Evolutionary conservation across 2,797 vertebrate species (phyloP), one percentile per base, ranked within the genome.

Genomic region (Loris lydekkerianus): DNA sequence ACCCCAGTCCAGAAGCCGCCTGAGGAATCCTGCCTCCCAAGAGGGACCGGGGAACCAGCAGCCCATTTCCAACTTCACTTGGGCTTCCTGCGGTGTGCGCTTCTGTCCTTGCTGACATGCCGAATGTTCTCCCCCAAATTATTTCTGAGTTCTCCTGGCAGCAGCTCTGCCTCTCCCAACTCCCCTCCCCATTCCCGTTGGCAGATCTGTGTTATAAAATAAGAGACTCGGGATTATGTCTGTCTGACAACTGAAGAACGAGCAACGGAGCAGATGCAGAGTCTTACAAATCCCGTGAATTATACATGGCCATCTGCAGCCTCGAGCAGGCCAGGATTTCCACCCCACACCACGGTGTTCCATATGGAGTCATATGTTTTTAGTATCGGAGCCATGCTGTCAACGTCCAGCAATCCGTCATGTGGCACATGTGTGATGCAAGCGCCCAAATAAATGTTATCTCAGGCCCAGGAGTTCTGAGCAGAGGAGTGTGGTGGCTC

Each of bases 281-380:
- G 23, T 84, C 97, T 95, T 76, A 83, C 92, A 97, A 94, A 97
- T 10, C 72, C 34, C 80, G 96, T 97, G 97, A 97, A 98, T 78
- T 97, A 93, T 97, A 88, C 97, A 96, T 97, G 85, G 84, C 97
- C 98, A 98, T 97, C 98, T 98, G 98, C 97, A 97, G 95, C 96
- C 96, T 21, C 17, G 75, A 65, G 91, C 94, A 89, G 91, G 88
- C 97, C 97, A 97, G 95, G 93, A 95, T 89, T 85, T 61, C 94
- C 89, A 76, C 91, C 97, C 93, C 89, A 40, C 91, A 75, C 95
- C 93, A 46, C 91, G 27, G 95, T 77, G 85, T 65, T 96, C 96
- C 97, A 97, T 97, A 98, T 98, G 97, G 95, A 95, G 93, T 98
- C 96, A 96, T 97, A 97, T 96, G 98, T 95, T 95, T 96, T 95